phyloP scores from a whole-genome alignment of 2,888 invertebrate species.

The Torymus tubicola region DNA sequence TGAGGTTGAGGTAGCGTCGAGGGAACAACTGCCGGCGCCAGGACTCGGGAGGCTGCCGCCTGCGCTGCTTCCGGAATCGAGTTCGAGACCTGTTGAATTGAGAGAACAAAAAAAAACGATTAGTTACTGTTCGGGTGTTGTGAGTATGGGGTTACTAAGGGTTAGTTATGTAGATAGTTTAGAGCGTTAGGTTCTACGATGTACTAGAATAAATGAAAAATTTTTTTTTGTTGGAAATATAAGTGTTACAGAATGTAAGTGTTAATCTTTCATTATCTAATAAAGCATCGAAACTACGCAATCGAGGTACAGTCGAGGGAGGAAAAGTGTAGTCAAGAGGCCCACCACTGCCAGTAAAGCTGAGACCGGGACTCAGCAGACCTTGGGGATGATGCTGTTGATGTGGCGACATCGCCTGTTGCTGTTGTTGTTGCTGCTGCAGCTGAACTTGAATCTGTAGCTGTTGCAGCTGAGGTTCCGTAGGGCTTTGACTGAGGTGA shows the following conservation, averaged over 20 bases:
- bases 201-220: no score
- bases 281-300: no score
- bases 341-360: conserved; percentile 81
- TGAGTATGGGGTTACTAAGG: no score
- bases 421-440: conserved; percentile 82
- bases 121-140: no score
- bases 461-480: conserved; percentile 82
- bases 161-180: no score
- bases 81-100: conserved; percentile 77
- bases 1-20: conserved; percentile 80
- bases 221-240: no score
- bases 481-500: conserved; percentile 79
- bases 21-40: conserved; percentile 83
- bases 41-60: conserved; percentile 88
- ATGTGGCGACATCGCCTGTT: conserved; percentile 75
- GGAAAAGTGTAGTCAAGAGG: conserved; percentile 50
- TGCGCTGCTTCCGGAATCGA: conserved; percentile 86
- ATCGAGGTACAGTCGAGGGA: not conserved
- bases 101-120: no score
- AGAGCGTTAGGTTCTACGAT: no score
- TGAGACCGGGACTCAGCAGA: conserved; percentile 79
- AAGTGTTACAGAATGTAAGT: no score
- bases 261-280: no score
- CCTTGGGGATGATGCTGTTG: conserved; percentile 73
- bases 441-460: conserved; percentile 85